A percentile compares a stretch with the other conserved stretches of the same genome.
Conservation (phyloP, 2,797 vertebrate genomes). For the Tokudaia muenninki region DNA sequence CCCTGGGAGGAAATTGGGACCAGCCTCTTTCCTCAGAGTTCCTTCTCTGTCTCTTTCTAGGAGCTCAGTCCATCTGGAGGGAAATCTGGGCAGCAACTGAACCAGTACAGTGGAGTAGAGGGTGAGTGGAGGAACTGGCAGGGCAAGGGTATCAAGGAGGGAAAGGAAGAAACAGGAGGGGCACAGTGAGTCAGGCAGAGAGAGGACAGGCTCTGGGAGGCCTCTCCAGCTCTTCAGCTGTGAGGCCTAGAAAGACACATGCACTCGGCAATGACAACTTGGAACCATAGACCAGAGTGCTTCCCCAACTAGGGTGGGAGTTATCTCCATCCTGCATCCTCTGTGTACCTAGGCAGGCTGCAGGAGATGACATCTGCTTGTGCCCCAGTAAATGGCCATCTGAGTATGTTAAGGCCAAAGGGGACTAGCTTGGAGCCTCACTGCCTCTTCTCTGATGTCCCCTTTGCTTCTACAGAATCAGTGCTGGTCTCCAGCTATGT, state of each 20-base stretch:
- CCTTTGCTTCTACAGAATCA: constrained; percentile 35
- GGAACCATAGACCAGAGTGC: neutral
- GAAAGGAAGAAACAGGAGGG: neutral
- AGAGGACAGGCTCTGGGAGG: neutral
- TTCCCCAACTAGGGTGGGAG: fast-evolving
- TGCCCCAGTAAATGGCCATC: neutral
- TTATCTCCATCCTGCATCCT: neutral
- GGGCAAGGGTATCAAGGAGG: neutral
- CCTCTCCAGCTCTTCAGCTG: neutral
- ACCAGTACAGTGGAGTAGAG: neutral
- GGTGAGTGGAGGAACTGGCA: constrained; percentile 51
- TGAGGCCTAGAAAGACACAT: neutral
- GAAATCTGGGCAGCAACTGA: neutral
- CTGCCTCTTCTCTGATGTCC: neutral
- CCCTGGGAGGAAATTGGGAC: neutral
- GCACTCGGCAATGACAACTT: neutral
- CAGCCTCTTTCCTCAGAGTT: neutral
- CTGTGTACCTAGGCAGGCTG: neutral
- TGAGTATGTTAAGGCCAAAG: neutral
- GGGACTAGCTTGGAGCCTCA: neutral
- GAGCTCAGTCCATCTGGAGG: neutral
- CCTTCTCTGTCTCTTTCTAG: constrained; percentile 69
- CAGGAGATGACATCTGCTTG: neutral
- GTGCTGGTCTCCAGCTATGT: constrained; percentile 54
- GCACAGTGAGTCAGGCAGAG: fast-evolving